Evolutionary conservation across 2,888 invertebrate species (phyloP), one percentile per base, ranked within the genome.

Genomic region (Erebia epiphron): DNA sequence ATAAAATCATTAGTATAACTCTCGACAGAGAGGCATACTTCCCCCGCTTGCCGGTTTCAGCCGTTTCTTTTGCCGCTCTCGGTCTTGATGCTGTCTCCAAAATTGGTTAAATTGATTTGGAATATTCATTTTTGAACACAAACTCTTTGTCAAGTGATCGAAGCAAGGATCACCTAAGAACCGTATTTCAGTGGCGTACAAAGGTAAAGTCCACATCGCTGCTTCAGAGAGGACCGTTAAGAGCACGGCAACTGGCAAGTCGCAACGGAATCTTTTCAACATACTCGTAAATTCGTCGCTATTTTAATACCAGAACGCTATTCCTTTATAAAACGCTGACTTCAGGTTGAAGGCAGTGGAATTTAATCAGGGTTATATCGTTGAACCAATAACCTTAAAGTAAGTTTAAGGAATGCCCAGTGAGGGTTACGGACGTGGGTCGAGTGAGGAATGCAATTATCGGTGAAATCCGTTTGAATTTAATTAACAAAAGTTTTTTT

Each of bases 391-490:
- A 67, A 18, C 67, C 58, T 58, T 67, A 58, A 50, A 67, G 67
- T 58, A 67, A 67, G 67, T 67, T 58, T 58, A 16, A 54, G 62
- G 62, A 68, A 69, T 69, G 54, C 49, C 3, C 35, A 49, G 26
- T n/a, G 57, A 57, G 54, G 52, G 68, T 54, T 54, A 46, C 41
- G 64, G 60, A 66, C 66, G 57, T n/a, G 61, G 71, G 66, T 65
- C 66, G 68, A 68, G 56, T n/a, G 26, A 11, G 72, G 72, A 72
- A 72, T 72, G 67, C 69, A 72, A 72, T 72, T 69, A 69, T 58
- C 57, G 58, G 57, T 49, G 18, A 69, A 62, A 57, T 58, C 16
- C 46, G 62, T 43, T 54, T 63, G 50, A 64, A 50, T 69, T 69
- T 69, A 69, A 64, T 63, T 64, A 64, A 69, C 61, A 64, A 50